These are phyloP conservation scores for Aphelocoma californica DNA, from an alignment of 2,797 vertebrate genomes.

Conservation along the genomic window DNA sequence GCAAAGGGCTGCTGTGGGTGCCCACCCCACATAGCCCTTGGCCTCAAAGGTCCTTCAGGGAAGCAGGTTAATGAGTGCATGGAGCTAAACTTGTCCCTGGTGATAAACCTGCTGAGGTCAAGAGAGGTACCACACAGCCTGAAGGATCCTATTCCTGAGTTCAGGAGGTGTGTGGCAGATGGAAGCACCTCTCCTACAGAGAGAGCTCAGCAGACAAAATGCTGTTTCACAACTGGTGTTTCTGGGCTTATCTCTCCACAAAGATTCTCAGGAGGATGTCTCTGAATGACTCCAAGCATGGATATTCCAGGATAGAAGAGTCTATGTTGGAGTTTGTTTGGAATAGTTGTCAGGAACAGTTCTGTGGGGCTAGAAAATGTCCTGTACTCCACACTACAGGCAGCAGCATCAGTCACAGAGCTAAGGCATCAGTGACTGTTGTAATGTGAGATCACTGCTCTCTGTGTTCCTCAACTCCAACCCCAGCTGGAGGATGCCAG, in stretches of 20 bases:
- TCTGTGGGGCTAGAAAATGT: neutral
- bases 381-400: neutral
- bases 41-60: neutral
- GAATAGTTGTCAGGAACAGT: neutral
- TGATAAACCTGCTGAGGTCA: neutral
- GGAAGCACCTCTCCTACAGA: neutral
- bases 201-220: neutral
- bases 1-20: neutral
- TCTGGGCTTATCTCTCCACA: neutral
- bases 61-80: neutral
- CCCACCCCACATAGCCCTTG: neutral
- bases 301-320: neutral
- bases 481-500: neutral
- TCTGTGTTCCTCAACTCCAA: neutral
- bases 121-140: neutral
- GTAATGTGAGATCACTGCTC: neutral
- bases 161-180: neutral
- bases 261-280: neutral
- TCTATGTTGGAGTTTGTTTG: neutral
- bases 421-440: neutral
- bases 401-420: neutral
- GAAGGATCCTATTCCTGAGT: neutral
- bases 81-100: neutral
- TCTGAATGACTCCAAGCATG: neutral
- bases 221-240: neutral